Evolutionary conservation across 2,888 invertebrate species (phyloP), one percentile per base, ranked within the genome.

Genomic region (Hypercompe scribonia): DNA sequence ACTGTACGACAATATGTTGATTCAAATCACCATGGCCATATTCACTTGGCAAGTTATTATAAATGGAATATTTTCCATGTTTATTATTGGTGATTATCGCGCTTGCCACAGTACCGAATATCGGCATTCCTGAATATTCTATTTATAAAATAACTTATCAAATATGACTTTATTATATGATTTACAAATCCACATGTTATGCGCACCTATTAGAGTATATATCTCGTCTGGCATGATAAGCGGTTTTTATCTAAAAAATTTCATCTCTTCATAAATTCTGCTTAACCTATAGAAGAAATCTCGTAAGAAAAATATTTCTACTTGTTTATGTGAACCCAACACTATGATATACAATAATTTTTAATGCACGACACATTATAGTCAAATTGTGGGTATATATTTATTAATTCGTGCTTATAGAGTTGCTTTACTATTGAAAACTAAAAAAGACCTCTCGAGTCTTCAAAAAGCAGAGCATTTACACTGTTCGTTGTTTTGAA

Each of bases 401-500:
- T 24, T 33, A 63, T 42, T 50, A 50, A 68, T 24, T 28, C 24
- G 24, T 46, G n/a, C 11, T 34, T 64, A 39, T 63, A 46, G 50
- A 58, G 13, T 58, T 58, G 54, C 54, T 58, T 58, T 58, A 28
- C 54, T 54, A 54, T 28, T 58, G 28, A 28, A 31, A 31, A 31
- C 15, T 21, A 18, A 54, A 65, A 28, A 21, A 68, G 18, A 61
- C 69, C 31, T 61, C 39, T 34, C 5, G 39, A 58, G 15, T 39
- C 58, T 42, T 65, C 46, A 65, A 34, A 68, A 70, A 84, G 76
- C 80, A 78, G 65, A 85, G 78, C 78, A 71, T 76, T 74, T 72
- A 76, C 79, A 84, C 78, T 77, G 81, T 82, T 87, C 83, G 86
- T 84, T 85, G 80, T 81, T 81, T 77, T 77, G 82, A 82, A 80